A percentile compares a stretch with the other conserved stretches of the same genome.
phyloP scores from a whole-genome alignment of 2,797 vertebrate genomes.

The Eupleurogrammus muticus region DNA sequence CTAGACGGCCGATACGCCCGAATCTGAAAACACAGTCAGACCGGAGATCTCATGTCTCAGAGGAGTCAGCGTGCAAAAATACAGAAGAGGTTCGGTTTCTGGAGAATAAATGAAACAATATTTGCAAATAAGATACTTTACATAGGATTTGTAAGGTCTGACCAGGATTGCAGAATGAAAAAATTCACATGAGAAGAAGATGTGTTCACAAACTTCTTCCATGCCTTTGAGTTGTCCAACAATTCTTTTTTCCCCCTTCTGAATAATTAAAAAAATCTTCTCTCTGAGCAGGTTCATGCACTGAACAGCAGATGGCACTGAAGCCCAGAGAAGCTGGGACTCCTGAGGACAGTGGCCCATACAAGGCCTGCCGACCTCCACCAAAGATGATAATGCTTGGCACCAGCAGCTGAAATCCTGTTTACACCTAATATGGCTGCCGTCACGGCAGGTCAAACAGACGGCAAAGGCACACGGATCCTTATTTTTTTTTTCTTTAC shows the following conservation, averaged over 20 bases:
- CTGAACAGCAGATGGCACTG: conserved; percentile 40
- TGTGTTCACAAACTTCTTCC: not conserved
- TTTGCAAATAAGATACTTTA: not conserved
- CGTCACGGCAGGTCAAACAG: conserved; percentile 13
- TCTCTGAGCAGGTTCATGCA: not conserved
- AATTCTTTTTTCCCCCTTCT: not conserved
- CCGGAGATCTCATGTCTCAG: not conserved
- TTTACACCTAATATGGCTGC: conserved; percentile 55
- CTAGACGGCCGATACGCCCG: conserved; percentile 94
- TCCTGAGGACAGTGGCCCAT: not conserved
- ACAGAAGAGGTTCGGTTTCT: not conserved
- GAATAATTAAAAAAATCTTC: not conserved
- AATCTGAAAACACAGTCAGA: conserved; percentile 80
- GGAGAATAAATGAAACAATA: not conserved
- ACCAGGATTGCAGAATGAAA: not conserved
- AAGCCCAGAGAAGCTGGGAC: not conserved
- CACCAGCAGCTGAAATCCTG: conserved; percentile 15
- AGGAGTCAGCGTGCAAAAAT: not conserved
- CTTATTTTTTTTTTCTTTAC: not conserved
- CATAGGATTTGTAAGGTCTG: too few relatives aligned
- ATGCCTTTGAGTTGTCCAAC: not conserved
- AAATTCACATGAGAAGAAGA: too few relatives aligned
- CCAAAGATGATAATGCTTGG: conserved; percentile 37
- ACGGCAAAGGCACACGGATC: not conserved
- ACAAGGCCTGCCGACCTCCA: conserved; percentile 38